Conservation (phyloP, 2,888 invertebrate species). For the Papilio protenor region DNA sequence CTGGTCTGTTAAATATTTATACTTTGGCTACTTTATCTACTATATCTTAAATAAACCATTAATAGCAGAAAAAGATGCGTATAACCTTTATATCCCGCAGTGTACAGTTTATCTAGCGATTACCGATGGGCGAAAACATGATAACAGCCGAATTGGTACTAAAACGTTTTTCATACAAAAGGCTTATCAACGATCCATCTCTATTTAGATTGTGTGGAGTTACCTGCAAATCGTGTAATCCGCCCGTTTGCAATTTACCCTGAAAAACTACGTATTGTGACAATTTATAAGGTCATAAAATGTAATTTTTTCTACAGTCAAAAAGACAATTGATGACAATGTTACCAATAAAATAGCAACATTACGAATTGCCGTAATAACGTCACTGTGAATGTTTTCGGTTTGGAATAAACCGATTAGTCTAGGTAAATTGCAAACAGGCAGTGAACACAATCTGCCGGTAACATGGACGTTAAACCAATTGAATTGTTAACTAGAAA, state of each 20-base stretch:
- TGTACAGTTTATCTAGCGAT: conserved; percentile 50
- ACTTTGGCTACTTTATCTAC: conserved; percentile 44
- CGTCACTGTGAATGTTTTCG: background rate
- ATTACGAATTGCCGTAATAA: background rate
- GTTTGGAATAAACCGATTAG: background rate
- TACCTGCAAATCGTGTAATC: background rate
- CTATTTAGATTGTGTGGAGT: conserved; percentile 31
- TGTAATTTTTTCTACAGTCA: background rate
- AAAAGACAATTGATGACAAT: background rate
- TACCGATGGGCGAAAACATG: conserved; percentile 49
- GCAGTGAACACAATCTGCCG: background rate
- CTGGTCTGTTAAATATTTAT: conserved; percentile 50
- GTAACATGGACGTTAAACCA: conserved; percentile 36
- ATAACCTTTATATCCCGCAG: conserved; percentile 11
- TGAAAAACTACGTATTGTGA: background rate
- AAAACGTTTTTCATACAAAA: conserved; percentile 48
- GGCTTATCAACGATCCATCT: conserved; percentile 49
- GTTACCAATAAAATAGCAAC: too few relatives aligned
- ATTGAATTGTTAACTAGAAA: conserved; percentile 34
- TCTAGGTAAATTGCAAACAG: background rate
- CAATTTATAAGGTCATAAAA: background rate
- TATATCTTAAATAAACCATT: background rate
- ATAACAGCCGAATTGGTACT: conserved; percentile 44
- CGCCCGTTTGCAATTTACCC: background rate
- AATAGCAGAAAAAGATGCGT: conserved; percentile 3